Base-by-base conservation (phyloP, 2,113 vertebrate genomes). In the Synchiropus splendidus region DNA sequence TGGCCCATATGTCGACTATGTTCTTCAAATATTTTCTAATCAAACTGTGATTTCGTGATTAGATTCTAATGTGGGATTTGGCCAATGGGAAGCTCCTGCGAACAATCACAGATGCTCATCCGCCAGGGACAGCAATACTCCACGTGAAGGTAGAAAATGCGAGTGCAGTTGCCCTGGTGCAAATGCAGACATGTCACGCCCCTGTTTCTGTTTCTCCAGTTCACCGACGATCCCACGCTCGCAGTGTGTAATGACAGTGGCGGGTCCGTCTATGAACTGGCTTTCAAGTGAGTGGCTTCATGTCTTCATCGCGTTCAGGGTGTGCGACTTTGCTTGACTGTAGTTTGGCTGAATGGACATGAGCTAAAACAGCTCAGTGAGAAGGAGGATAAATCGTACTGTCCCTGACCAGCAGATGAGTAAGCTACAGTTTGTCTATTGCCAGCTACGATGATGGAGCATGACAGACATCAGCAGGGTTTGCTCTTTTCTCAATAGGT, bases 41-140 rank as follows among this genome's bases (percentile, higher is more conserved):
- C 21, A 27, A 27, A 27, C 8, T 32, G 1, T 48, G 2, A 57
- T 14, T 48, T 1, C 50, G 17, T 32, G 2, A 12, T 36, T 52
- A 99, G 93, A 98, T 99, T 66, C 97, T 92, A 0, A 99, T 99
- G 95, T 98, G 95, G 95, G 95, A 99, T 79, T 82, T 99, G 59
- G 92, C 93, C 67, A 92, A 90, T 67, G 95, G 94, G 51, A 99
- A 99, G 69, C 87, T 99, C 44, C 83, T 99, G 9, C 83, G 94
- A 55, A 95, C 90, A 1, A 95, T 99, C 82, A 91, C 86, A 34
- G 95, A 99, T 64, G 95, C 94, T 27, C 94, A 99, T 60, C 95
- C 95, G 39, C 95, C 95, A 31, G 94, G 95, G 43, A 95, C 93
- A 11, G 95, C 95, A 31, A 86, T 99, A 67, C 70, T 98, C 38